phyloP scores from a whole-genome alignment of 2,113 vertebrate genomes.

The Eulemur macaco region DNA sequence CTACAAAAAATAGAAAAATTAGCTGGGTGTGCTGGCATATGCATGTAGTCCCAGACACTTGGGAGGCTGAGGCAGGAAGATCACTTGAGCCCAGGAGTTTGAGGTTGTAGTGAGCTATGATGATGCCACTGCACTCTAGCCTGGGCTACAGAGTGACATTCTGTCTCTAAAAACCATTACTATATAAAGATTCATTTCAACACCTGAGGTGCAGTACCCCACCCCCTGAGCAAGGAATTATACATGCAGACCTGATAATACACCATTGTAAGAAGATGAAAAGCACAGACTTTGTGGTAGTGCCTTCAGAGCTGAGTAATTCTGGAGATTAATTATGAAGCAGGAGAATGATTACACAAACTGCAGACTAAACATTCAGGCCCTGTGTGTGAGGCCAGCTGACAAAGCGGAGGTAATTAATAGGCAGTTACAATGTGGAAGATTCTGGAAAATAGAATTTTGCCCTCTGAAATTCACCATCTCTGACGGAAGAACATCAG shows the following conservation, averaged over 20 bases:
- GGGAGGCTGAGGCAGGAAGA: no score
- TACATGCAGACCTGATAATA: constrained; percentile 49
- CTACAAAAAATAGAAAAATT: no score
- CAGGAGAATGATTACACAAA: constrained; percentile 83
- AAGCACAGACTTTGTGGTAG: constrained; percentile 41
- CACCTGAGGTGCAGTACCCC: no score
- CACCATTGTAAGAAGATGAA: constrained; percentile 66
- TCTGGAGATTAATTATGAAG: constrained; percentile 72
- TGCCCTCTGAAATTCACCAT: constrained; percentile 67
- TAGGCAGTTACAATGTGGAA: constrained; percentile 77
- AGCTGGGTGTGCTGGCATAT: no score
- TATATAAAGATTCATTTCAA: neutral
- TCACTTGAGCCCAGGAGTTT: no score
- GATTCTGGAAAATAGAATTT: constrained; percentile 79
- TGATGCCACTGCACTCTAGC: no score
- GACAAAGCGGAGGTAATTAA: constrained; percentile 86
- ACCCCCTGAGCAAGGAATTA: neutral
- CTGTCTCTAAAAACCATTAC: neutral
- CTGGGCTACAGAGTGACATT: no score
- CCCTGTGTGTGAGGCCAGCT: constrained; percentile 80
- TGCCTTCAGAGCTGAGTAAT: constrained; percentile 72
- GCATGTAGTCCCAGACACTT: no score
- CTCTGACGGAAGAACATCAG: constrained; percentile 70
- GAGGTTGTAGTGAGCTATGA: no score
- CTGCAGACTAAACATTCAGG: constrained; percentile 87